Evolutionary conservation across 2,888 invertebrate genomes (phyloP).

Genomic region (Matsumyia berberina): DNA sequence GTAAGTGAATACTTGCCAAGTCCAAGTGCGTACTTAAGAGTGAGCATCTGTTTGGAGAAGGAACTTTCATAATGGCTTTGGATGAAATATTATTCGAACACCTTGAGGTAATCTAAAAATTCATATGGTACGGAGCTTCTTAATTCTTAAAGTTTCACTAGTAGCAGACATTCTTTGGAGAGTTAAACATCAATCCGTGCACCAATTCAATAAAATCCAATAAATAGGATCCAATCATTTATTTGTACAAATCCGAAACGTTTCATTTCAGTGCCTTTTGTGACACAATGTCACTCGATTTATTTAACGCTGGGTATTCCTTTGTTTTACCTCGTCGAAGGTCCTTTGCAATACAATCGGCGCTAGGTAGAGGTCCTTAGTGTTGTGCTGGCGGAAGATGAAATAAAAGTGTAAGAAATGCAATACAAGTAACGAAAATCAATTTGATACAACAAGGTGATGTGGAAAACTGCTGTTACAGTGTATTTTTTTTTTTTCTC

Average conservation of each 20-base stretch:
- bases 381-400: conserved; percentile 3
- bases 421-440: conserved; percentile 56
- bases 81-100: no score
- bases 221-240: conserved; percentile 51
- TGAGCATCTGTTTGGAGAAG: no score
- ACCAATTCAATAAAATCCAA: conserved; percentile 35
- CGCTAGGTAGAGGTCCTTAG: conserved; percentile 18
- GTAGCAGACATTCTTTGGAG: neutral
- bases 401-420: conserved; percentile 44
- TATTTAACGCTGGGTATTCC: conserved; percentile 49
- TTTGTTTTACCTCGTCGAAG: conserved; percentile 29
- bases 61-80: no score
- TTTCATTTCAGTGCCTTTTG: conserved; percentile 34
- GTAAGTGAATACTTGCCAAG: no score
- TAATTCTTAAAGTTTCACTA: neutral
- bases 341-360: conserved; percentile 17
- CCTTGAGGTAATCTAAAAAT: no score
- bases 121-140: no score
- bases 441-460: conserved; percentile 62
- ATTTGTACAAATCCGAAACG: conserved; percentile 47
- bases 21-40: no score
- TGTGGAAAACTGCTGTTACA: conserved; percentile 45
- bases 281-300: conserved; percentile 47
- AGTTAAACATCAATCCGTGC: neutral
- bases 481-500: conserved; percentile 6